Conservation (phyloP, 2,797 vertebrate genomes). For the Muscicapa comitata region DNA sequence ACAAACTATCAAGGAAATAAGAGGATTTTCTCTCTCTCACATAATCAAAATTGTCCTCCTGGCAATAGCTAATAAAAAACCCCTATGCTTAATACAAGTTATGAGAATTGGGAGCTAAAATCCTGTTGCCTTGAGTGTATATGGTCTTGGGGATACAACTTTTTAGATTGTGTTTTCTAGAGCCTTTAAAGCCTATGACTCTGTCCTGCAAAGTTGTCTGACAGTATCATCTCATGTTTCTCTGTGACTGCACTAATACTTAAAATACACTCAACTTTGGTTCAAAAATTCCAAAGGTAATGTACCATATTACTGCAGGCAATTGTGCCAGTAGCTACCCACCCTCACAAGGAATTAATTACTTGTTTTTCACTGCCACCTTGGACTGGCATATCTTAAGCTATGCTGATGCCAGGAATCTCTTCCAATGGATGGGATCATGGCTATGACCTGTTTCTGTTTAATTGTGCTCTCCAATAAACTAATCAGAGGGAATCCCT, state of each 20-base stretch:
- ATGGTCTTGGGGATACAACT: background rate
- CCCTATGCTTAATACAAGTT: background rate
- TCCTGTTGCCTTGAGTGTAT: background rate
- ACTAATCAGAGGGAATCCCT: background rate
- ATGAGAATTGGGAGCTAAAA: background rate
- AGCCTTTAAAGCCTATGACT: background rate
- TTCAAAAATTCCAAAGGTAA: background rate
- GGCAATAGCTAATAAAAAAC: background rate
- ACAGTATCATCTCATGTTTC: background rate
- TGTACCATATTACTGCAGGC: background rate
- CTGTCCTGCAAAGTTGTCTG: background rate
- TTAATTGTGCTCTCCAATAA: background rate
- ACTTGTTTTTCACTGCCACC: background rate
- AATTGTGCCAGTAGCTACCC: background rate
- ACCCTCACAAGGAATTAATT: background rate
- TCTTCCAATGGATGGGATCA: background rate
- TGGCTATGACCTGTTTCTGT: background rate
- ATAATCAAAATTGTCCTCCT: background rate
- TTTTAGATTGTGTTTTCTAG: background rate
- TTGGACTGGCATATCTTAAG: background rate
- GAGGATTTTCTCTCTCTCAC: background rate
- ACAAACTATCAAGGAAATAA: background rate
- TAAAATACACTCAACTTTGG: background rate
- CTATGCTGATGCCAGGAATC: background rate
- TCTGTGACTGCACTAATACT: background rate